These are phyloP conservation scores for Calameuta idolon DNA, from an alignment of 2,888 invertebrate genomes.

Conservation along the genomic window DNA sequence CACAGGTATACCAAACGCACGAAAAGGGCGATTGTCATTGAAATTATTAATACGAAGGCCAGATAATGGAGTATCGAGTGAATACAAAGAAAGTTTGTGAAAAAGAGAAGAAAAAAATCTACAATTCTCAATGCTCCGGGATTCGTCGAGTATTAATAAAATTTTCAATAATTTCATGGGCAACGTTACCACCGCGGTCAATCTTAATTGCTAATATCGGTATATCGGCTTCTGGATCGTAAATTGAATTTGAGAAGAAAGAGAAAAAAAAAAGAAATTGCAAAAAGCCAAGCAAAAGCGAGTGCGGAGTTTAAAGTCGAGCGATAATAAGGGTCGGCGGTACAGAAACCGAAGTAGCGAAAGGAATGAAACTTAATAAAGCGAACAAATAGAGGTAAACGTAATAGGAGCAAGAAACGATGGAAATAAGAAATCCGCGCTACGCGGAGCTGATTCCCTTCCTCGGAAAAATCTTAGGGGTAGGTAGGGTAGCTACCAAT, in stretches of 20 bases:
- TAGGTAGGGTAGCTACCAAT: neutral
- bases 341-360: neutral
- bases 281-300: neutral
- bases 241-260: neutral
- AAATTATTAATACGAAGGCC: neutral
- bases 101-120: no score
- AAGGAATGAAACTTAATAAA: neutral
- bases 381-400: neutral
- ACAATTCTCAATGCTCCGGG: neutral
- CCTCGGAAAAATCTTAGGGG: neutral
- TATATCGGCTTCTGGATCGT: neutral
- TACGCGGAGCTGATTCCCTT: neutral
- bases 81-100: no score
- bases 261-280: neutral
- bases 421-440: neutral
- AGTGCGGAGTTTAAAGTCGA: neutral
- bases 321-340: neutral
- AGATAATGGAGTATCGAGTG: neutral
- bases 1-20: neutral
- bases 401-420: neutral
- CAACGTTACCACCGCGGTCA: neutral
- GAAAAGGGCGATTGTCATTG: neutral
- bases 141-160: neutral
- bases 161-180: neutral
- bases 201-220: neutral